Conservation (phyloP, 1,140 invertebrate species). For the Stegodyphus dumicola region DNA sequence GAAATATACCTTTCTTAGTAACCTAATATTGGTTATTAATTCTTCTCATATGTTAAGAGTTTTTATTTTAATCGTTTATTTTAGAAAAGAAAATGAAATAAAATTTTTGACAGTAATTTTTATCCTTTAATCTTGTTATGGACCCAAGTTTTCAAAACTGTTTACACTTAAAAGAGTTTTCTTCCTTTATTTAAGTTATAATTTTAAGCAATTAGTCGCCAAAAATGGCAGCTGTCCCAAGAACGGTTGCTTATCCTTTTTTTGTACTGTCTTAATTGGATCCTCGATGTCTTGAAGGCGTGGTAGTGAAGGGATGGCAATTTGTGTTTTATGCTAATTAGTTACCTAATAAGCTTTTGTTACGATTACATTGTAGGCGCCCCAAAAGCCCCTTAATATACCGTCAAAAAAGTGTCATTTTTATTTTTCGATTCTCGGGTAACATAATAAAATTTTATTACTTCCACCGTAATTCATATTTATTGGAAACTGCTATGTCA, state of each 20-base stretch:
- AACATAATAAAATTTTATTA: constrained; percentile 49
- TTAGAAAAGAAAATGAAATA: no score
- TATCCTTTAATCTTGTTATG: no score
- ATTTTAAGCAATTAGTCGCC: neutral
- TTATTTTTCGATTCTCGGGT: constrained; percentile 5
- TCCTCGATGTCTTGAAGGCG: constrained; percentile 34
- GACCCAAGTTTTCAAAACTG: no score
- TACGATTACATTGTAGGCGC: constrained; percentile 3
- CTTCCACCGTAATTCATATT: constrained; percentile 31
- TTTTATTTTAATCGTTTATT: no score
- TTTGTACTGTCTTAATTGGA: constrained; percentile 25
- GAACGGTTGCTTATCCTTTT: neutral
- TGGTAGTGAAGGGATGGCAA: constrained; percentile 28
- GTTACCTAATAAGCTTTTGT: constrained; percentile 50
- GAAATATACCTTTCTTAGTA: no score
- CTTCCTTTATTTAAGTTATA: no score
- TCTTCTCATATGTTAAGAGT: no score
- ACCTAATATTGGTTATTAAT: no score
- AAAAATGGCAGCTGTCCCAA: neutral
- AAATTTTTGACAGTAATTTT: no score
- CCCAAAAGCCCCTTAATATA: neutral
- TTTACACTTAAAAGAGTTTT: no score
- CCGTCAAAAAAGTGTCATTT: neutral
- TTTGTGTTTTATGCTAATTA: constrained; percentile 59
- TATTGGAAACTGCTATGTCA: constrained; percentile 26